These are phyloP conservation scores for Phasianus colchicus DNA, from an alignment of 2,113 vertebrate species.

Conservation along the genomic window DNA sequence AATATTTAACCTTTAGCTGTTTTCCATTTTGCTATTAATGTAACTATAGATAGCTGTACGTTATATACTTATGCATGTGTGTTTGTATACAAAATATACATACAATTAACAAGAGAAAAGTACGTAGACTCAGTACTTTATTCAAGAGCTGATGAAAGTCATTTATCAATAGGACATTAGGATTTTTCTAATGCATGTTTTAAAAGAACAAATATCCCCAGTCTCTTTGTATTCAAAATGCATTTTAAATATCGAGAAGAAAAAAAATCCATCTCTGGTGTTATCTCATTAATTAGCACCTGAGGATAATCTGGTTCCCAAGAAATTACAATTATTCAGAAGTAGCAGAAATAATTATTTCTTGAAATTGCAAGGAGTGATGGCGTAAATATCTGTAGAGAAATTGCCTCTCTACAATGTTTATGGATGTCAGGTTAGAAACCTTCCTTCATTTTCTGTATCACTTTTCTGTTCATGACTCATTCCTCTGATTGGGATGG, in stretches of 20 bases:
- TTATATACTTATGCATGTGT: not conserved
- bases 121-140: not conserved
- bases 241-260: not conserved
- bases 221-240: not conserved
- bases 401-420: not conserved
- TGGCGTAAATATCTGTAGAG: not conserved
- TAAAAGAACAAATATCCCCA: not conserved
- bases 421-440: not conserved
- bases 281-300: slow-evolving; percentile 23
- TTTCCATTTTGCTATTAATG: not conserved
- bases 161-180: not conserved
- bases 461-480: not conserved
- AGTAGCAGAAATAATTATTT: slow-evolving; percentile 6
- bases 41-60: not conserved
- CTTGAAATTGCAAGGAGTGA: not conserved
- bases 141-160: slow-evolving; percentile 3
- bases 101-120: not conserved
- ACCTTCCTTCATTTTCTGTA: not conserved
- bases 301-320: not conserved
- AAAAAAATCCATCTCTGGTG: not conserved
- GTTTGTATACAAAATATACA: not conserved
- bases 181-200: not conserved
- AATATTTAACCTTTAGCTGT: not conserved
- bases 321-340: slow-evolving; percentile 43
- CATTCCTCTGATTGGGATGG: not conserved